Evolutionary conservation across 2,888 invertebrate species (phyloP), one percentile per base, ranked within the genome.

Genomic region (Acanthopleura granulata): DNA sequence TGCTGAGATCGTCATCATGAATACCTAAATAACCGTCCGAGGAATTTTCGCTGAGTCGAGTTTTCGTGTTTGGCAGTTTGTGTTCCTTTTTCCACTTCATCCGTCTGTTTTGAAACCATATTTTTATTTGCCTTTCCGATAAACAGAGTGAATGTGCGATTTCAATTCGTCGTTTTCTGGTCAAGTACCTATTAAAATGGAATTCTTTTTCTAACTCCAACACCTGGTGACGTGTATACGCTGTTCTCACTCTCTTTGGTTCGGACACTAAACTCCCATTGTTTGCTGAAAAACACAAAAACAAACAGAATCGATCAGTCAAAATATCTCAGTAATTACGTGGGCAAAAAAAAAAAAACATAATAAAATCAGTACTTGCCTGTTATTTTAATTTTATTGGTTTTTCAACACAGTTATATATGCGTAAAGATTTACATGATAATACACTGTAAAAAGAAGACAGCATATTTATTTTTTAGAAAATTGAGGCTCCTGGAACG

Each of bases 41-140:
- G 18, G 50, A 49, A 40, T n/a, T 49, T 16, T 71, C 71, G n/a
- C 49, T 40, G 15, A 71, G 25, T 25, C 71, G 18, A 71, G 71
- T 71, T 49, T 71, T 71, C 16, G 71, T 88, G 80, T 89, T 89
- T 40, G 89, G 85, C 27, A 89, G 81, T 93, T 97, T 97, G 91
- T 97, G 97, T 92, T 98, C 98, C 92, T 98, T 98, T 94, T 98
- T 98, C 97, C 97, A 97, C 92, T 98, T 98, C 98, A 98, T 98
- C 91, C 98, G 94, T 84, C 98, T 93, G 92, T 98, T 98, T 92
- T 98, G 98, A 93, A 98, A 91, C 90, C 90, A 90, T 72, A 90
- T 90, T 84, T 91, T 91, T 78, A 91, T 98, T 93, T 98, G 98
- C 89, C 98, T 93, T 92, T 98, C 98, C 85, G 97, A 97, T 90